A percentile compares a stretch with the other conserved stretches of the same genome.
These are phyloP conservation scores for Sander lucioperca DNA, from an alignment of 2,113 vertebrate species.

Conservation along the genomic window DNA sequence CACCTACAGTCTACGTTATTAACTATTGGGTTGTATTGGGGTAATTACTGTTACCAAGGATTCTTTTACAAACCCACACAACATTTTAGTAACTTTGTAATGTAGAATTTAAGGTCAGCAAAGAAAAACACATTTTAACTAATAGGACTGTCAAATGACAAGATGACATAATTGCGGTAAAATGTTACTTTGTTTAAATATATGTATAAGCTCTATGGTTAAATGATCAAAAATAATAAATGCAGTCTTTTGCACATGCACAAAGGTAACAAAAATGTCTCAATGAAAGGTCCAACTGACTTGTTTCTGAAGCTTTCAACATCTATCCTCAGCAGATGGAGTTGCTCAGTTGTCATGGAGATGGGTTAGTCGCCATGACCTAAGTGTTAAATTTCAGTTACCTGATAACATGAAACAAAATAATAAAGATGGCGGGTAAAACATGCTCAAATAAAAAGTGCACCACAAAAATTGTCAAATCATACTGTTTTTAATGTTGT, in stretches of 20 bases:
- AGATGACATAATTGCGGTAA: neutral
- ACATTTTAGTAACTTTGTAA: constrained; percentile 1
- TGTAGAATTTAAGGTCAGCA: neutral
- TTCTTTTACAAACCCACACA: constrained; percentile 6
- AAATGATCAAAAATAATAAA: too few species aligned
- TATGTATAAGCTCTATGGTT: too few species aligned
- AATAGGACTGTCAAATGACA: neutral
- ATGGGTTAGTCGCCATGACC: neutral
- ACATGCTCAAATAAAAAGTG: too few species aligned
- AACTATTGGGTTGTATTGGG: neutral
- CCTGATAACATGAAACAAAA: neutral
- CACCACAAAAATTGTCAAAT: too few species aligned
- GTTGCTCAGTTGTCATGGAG: neutral
- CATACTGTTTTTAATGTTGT: too few species aligned
- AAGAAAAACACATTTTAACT: constrained; percentile 1
- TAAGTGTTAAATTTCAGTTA: neutral
- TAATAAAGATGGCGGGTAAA: neutral
- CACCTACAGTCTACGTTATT: constrained; percentile 25
- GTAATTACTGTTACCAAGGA: constrained; percentile 16
- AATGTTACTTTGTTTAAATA: neutral
- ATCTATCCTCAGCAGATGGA: neutral
- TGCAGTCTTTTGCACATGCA: neutral
- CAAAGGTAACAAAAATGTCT: neutral
- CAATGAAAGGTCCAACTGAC: neutral
- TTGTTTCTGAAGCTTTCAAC: too few species aligned